Evolutionary conservation across 2,797 vertebrate genomes (phyloP).

Genomic region (Pseudomugil gertrudae): DNA sequence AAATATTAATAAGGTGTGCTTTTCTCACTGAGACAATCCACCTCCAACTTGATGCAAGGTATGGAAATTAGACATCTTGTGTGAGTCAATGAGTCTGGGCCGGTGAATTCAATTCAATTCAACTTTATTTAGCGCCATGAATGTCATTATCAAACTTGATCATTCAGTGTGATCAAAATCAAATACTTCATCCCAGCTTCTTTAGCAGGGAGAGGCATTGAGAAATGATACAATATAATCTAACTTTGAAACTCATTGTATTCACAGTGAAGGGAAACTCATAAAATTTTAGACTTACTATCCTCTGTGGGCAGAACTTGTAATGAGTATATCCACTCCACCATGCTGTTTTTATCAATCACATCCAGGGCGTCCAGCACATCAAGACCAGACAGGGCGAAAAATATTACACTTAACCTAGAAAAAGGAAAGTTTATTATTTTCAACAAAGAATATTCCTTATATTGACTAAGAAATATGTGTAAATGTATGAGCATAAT

Average conservation of each 20-base stretch:
- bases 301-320: conserved; percentile 97
- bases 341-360: conserved; percentile 89
- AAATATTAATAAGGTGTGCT: neutral
- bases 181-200: neutral
- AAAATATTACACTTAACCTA: conserved; percentile 97
- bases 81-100: neutral
- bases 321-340: conserved; percentile 98
- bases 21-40: neutral
- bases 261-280: neutral
- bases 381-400: conserved; percentile 95
- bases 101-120: too few species aligned
- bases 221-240: neutral
- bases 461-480: neutral
- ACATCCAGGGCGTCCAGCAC: conserved; percentile 94
- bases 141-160: too few species aligned
- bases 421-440: conserved; percentile 39
- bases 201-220: neutral
- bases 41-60: neutral
- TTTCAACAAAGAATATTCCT: neutral
- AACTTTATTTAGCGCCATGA: too few species aligned
- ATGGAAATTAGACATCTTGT: neutral
- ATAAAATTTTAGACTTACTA: conserved; percentile 84
- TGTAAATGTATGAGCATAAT: neutral
- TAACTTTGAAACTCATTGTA: neutral
- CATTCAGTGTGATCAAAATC: too few species aligned